These are phyloP conservation scores for Odontamblyopus lacepedii DNA, from an alignment of 2,797 vertebrate genomes.

Conservation along the genomic window DNA sequence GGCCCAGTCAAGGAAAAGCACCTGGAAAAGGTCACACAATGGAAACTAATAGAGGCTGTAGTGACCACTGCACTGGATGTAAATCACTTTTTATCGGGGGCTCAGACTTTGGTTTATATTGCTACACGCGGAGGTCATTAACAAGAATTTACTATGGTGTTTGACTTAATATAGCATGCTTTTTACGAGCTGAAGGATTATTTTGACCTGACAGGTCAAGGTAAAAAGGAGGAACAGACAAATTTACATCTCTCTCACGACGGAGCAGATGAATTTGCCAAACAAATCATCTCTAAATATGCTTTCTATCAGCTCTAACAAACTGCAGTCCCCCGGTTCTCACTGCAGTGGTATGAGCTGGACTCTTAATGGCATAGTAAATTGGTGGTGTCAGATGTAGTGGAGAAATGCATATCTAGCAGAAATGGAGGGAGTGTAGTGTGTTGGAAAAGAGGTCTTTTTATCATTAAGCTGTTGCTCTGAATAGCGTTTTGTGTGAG, in stretches of 20 bases:
- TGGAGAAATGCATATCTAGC: conserved; percentile 48
- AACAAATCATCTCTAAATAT: conserved; percentile 45
- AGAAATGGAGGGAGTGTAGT: conserved; percentile 28
- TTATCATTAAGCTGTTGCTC: conserved; percentile 14
- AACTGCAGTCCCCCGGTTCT: conserved; percentile 14
- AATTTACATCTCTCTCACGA: conserved; percentile 36
- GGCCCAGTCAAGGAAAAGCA: conserved; percentile 9
- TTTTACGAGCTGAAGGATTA: conserved; percentile 41
- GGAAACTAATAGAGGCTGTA: conserved; percentile 12
- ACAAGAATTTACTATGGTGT: conserved; percentile 31
- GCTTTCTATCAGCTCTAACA: conserved; percentile 29
- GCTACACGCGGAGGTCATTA: conserved; percentile 2
- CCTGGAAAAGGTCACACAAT: conserved; percentile 17
- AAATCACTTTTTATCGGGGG: conserved; percentile 21
- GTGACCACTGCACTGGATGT: conserved; percentile 5
- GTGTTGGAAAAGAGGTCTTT: conserved; percentile 27
- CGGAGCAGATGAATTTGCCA: conserved; percentile 13
- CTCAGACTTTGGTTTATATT: conserved; percentile 16
- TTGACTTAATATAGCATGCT: conserved; percentile 18
- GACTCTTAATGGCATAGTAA: conserved; percentile 35
- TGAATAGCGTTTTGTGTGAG: conserved; percentile 25
- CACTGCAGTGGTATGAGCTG: conserved; percentile 16
- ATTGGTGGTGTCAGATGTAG: conserved; percentile 36
- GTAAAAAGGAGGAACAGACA: conserved; percentile 14
- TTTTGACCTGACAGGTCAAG: conserved; percentile 31